Base-by-base conservation (phyloP, 2,888 invertebrate species). In the Atethmia centrago region DNA sequence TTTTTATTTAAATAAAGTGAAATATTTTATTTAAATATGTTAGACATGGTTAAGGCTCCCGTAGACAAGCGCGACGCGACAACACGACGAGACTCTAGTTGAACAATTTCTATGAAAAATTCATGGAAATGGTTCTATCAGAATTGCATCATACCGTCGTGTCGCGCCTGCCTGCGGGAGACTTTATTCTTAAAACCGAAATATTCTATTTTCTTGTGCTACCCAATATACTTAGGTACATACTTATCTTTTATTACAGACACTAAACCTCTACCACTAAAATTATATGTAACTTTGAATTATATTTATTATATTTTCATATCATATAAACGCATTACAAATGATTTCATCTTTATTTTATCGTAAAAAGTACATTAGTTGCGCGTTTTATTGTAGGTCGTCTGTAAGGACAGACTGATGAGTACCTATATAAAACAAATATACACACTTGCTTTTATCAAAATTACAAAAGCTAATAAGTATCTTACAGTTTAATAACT, bases 341-440 rank as follows among this genome's bases (percentile, higher is more conserved):
- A 71, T 77, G 53, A 80, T 80, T 82, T 63, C 28, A 66, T 70
- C 45, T 68, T 71, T 42, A 74, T 78, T 70, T 67, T 64, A 67
- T 74, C 53, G 45, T 61, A 45, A 42, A 62, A 81, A 53, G 21
- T 47, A 66, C 25, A 72, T 80, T 69, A 45, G 40, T 66, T 61
- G 56, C 21, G 14, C 10, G 3, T 45, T 73, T 72, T 70, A 71
- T 40, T 64, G 40, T 47, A 49, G 21, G 28, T 71, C 53, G 31
- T 65, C 53, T 53, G 28, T 19, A 51, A 56, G 7, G 49, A 36
- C 14, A 61, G 45, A 28, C 31, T 62, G 42, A 61, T 36, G n/a
- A 7, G 16, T 49, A 59, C 31, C n/a, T n/a, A n/a, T 36, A 36
- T 2, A 36, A 7, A 36, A 4, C 36, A 36, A 36, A 36, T 36